Conservation (phyloP, 1,140 invertebrate genomes). For the Ceratosolen fusciceps region DNA sequence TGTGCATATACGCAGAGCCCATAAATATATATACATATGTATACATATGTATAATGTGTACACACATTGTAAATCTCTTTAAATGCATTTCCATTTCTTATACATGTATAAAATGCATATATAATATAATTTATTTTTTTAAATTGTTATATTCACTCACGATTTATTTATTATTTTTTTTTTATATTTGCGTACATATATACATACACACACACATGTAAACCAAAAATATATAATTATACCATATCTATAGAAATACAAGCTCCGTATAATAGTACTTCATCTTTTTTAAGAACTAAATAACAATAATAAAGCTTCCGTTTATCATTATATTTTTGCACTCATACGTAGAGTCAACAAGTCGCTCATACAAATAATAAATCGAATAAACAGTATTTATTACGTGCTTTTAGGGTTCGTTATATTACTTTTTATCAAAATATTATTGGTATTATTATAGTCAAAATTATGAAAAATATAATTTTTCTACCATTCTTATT, state of each 20-base stretch:
- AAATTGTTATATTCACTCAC: constrained; percentile 18
- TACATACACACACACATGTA: constrained; percentile 43
- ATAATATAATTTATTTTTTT: constrained; percentile 43
- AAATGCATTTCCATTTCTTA: constrained; percentile 6
- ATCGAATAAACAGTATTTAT: too few relatives aligned
- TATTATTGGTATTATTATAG: too few relatives aligned
- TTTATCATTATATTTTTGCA: constrained; percentile 1
- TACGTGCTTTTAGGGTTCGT: too few relatives aligned
- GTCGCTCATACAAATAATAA: neutral
- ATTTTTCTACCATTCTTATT: too few relatives aligned
- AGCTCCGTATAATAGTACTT: constrained; percentile 45
- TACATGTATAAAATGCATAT: constrained; percentile 17
- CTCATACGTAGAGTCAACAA: constrained; percentile 15
- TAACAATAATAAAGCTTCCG: constrained; percentile 54
- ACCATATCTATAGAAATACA: constrained; percentile 51
- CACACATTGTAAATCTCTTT: constrained; percentile 1
- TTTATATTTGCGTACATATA: constrained; percentile 27
- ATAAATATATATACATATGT: constrained; percentile 26
- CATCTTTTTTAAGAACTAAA: constrained; percentile 54
- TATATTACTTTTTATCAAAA: too few relatives aligned
- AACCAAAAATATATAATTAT: constrained; percentile 44
- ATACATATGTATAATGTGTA: too few relatives aligned
- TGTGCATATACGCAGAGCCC: neutral
- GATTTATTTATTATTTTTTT: constrained; percentile 27
- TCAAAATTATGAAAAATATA: too few relatives aligned